A percentile compares a stretch with the other conserved stretches of the same genome.
phyloP scores from a whole-genome alignment of 2,113 vertebrate species.

The Enhydra lutris region DNA sequence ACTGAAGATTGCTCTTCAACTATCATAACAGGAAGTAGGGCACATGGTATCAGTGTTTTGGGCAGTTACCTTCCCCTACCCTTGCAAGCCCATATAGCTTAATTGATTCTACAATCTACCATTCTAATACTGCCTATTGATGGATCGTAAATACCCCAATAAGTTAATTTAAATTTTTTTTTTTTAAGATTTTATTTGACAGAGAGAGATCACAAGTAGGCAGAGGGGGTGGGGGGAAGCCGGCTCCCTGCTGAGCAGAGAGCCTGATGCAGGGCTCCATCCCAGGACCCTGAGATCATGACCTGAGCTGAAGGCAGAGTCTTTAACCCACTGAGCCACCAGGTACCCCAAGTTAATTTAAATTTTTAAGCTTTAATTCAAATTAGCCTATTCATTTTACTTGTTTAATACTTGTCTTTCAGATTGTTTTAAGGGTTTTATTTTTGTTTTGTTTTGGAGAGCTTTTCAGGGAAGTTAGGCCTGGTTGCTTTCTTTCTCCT shows the following conservation, averaged over 20 bases:
- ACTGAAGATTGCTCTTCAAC: not conserved
- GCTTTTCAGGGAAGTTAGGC: not conserved
- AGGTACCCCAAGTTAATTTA: not conserved
- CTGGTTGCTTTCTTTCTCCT: not conserved
- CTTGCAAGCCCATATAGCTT: not conserved
- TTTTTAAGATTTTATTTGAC: too few species aligned
- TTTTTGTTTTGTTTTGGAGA: constrained; percentile 10
- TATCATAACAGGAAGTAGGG: not conserved
- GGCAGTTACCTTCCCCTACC: not conserved
- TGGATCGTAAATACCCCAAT: not conserved
- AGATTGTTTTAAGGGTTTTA: not conserved
- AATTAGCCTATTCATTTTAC: not conserved
- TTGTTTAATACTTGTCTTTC: not conserved
- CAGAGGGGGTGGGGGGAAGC: too few species aligned
- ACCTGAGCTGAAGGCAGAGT: too few species aligned
- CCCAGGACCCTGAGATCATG: too few species aligned
- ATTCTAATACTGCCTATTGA: not conserved
- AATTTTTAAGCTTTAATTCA: not conserved
- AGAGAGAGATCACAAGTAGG: too few species aligned
- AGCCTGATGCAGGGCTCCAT: too few species aligned
- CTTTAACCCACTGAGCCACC: too few species aligned
- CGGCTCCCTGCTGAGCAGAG: too few species aligned
- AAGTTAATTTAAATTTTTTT: not conserved
- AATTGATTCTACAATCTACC: not conserved
- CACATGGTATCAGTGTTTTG: not conserved